Conservation (phyloP, 2,113 vertebrate genomes). For the Narcine bancroftii region DNA sequence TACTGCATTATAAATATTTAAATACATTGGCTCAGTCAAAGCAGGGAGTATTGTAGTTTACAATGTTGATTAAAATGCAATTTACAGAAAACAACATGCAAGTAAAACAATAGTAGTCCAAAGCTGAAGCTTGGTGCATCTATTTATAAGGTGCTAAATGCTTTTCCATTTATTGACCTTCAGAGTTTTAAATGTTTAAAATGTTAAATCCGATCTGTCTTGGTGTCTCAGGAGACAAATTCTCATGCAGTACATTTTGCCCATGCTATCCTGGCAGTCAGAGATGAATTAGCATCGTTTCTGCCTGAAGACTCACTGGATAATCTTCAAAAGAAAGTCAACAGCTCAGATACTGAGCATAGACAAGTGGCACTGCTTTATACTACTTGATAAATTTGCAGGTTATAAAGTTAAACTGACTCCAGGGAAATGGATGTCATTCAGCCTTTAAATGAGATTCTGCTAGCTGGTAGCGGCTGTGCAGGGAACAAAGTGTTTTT, state of each 20-base stretch:
- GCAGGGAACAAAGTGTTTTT: neutral
- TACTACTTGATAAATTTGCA: slow-evolving; percentile 46
- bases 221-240: neutral
- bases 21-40: neutral
- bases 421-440: slow-evolving; percentile 43
- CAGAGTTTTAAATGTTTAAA: neutral
- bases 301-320: neutral
- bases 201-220: neutral
- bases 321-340: slow-evolving; percentile 3
- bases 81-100: neutral
- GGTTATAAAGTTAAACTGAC: slow-evolving; percentile 51
- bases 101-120: neutral
- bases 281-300: slow-evolving; percentile 30
- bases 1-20: neutral
- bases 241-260: neutral
- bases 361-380: slow-evolving; percentile 33
- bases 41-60: neutral
- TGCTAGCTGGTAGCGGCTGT: neutral
- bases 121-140: neutral
- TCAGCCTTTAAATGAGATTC: slow-evolving; percentile 38
- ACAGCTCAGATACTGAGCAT: slow-evolving; percentile 24
- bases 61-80: neutral
- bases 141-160: neutral
- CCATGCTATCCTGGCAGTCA: neutral
- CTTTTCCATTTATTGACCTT: neutral